Evolutionary conservation across 2,113 vertebrate genomes (phyloP).

Genomic region (Centropus bengalensis): DNA sequence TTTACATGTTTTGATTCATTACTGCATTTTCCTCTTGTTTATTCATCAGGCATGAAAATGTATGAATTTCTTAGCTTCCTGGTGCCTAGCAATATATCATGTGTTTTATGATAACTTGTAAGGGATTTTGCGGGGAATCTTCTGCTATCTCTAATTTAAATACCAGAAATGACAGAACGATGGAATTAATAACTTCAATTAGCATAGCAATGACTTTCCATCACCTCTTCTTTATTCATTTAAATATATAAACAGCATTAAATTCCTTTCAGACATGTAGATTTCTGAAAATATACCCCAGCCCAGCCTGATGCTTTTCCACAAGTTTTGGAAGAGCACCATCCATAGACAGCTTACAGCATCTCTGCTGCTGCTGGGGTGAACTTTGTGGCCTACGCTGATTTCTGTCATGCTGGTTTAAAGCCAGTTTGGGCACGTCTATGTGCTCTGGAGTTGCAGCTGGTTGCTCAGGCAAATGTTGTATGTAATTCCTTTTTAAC

Average conservation of each 20-base stretch:
- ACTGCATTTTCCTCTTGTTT: not conserved
- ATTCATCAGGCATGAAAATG: not conserved
- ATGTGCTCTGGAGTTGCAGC: fast-evolving
- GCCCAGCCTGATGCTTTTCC: not conserved
- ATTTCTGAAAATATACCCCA: not conserved
- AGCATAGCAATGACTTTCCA: not conserved
- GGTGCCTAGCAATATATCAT: not conserved
- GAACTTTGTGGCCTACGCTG: not conserved
- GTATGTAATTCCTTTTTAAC: not conserved
- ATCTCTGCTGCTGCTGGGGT: not conserved
- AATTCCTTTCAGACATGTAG: not conserved
- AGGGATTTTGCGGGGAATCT: not conserved
- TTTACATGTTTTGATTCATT: constrained; percentile 14
- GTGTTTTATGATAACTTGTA: not conserved
- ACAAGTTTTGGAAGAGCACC: not conserved
- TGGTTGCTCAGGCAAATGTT: not conserved
- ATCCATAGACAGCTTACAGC: not conserved
- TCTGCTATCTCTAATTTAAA: not conserved
- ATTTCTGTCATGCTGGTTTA: not conserved
- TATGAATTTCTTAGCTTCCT: not conserved
- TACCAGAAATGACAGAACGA: not conserved
- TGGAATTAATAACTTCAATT: not conserved
- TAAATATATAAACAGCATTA: not conserved
- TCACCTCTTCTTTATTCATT: not conserved
- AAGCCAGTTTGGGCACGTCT: not conserved